These are phyloP conservation scores for Mormyrus lacerda DNA, from an alignment of 2,113 vertebrate species.

Conservation along the genomic window DNA sequence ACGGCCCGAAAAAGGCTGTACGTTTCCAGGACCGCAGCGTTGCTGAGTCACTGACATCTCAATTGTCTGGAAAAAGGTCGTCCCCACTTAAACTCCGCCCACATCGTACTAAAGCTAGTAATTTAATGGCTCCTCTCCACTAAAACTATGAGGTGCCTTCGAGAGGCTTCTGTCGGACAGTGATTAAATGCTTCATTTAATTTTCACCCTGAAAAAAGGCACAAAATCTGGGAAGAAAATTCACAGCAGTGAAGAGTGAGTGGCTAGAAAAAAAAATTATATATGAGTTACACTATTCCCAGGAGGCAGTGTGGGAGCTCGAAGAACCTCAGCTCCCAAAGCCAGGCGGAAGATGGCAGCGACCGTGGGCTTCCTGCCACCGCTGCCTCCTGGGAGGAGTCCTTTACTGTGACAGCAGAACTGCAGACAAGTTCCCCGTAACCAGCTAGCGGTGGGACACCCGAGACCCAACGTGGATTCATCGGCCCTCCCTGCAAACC, in stretches of 20 bases:
- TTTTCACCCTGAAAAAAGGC: neutral
- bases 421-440: neutral
- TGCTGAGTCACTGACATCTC: neutral
- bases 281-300: neutral
- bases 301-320: neutral
- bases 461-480: constrained; percentile 21
- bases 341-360: neutral
- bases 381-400: neutral
- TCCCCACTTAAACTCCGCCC: neutral
- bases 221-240: neutral
- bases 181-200: neutral
- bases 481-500: constrained; percentile 33
- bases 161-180: neutral
- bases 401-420: neutral
- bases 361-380: neutral
- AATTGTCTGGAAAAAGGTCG: neutral
- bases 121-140: neutral
- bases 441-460: constrained; percentile 45
- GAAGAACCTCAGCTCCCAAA: neutral
- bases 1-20: neutral
- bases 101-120: neutral
- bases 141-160: neutral
- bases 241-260: constrained; percentile 14
- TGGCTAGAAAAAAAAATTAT: neutral
- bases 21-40: neutral